A percentile compares a stretch with the other conserved stretches of the same genome.
phyloP scores from a whole-genome alignment of 2,113 vertebrate genomes.

The Oncorhynchus gorbuscha region DNA sequence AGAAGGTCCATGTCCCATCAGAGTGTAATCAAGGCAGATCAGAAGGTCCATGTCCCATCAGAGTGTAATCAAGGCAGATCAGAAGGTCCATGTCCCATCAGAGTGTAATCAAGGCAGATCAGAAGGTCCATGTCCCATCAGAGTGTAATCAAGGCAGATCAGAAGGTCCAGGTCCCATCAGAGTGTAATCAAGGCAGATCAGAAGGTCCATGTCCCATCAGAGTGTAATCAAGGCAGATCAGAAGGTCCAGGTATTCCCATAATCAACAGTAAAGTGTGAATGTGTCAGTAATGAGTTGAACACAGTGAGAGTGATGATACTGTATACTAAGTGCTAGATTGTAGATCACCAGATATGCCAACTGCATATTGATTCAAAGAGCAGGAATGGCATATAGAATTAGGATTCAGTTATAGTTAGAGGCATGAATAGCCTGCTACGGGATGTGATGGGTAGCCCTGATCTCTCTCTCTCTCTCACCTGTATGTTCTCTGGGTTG shows the following conservation, averaged over 20 bases:
- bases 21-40: no score
- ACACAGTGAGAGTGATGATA: no score
- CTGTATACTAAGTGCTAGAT: no score
- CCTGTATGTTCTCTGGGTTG: conserved; percentile 80
- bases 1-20: no score
- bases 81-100: not conserved
- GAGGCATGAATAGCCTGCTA: not conserved
- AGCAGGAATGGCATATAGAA: no score
- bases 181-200: no score
- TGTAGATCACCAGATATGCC: no score
- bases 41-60: no score
- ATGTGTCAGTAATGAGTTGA: no score
- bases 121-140: not conserved
- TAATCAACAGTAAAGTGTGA: not conserved
- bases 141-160: no score
- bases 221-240: not conserved
- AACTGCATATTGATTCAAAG: no score
- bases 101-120: not conserved
- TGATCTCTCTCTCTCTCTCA: conserved; percentile 36
- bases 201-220: not conserved
- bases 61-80: no score
- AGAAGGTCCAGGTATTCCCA: not conserved
- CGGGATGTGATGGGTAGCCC: not conserved
- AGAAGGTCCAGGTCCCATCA: not conserved
- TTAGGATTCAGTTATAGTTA: not conserved